phyloP scores from a whole-genome alignment of 2,888 invertebrate genomes.

The Cantharis rufa region DNA sequence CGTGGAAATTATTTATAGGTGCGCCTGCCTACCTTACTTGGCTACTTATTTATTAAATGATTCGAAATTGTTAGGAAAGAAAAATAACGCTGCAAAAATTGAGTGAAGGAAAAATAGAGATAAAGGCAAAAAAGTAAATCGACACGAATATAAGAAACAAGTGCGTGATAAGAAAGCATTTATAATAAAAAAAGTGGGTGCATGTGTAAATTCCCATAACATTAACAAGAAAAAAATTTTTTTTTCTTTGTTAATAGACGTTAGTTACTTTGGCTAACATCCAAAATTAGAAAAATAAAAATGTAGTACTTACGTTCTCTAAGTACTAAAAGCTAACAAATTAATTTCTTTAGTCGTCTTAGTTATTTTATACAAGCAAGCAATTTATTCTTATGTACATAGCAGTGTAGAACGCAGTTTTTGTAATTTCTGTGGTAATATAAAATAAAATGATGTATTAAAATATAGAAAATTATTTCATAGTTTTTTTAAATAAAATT shows the following conservation, averaged over 20 bases:
- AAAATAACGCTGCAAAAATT: background rate
- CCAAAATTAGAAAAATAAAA: conserved; percentile 12
- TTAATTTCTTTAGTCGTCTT: conserved; percentile 2
- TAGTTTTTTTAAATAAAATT: background rate
- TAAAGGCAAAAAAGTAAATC: background rate
- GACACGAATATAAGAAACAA: background rate
- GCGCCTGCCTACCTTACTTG: background rate
- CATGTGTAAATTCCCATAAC: conserved; percentile 14
- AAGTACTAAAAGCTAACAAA: conserved; percentile 6
- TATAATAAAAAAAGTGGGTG: conserved; percentile 5
- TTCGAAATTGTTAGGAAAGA: background rate
- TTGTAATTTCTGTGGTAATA: background rate
- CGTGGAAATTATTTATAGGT: background rate
- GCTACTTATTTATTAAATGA: background rate
- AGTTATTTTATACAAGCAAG: background rate
- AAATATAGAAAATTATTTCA: background rate
- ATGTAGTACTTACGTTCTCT: background rate
- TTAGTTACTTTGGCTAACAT: conserved; percentile 7
- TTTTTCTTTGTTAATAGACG: conserved; percentile 6
- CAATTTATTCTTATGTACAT: background rate
- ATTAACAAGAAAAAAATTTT: conserved; percentile 2
- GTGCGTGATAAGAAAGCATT: conserved; percentile 17
- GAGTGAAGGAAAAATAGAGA: background rate
- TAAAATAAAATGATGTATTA: background rate
- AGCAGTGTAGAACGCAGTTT: background rate